Evolutionary conservation across 1,140 invertebrate genomes (phyloP), one percentile per base, ranked within the genome.

Genomic region (Sipha flava): DNA sequence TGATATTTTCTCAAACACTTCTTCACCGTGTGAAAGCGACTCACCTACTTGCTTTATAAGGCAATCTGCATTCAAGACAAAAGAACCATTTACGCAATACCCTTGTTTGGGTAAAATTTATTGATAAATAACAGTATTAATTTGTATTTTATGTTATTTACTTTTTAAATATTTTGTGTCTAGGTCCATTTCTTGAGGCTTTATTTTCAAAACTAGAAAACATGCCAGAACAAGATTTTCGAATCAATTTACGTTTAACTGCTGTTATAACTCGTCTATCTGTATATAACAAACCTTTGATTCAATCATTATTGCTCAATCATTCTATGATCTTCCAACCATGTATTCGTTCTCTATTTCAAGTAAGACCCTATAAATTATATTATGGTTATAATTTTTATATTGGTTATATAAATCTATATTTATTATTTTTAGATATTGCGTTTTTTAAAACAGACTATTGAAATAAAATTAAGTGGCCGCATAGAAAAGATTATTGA

Each of bases 241-340:
- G 93, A 81, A 90, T 94, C 2, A 98, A 97, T 87, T 89, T 98
- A 70, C 91, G 95, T 84, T 87, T 98, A 54, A 97, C 95, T 6
- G 93, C 93, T 0, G 87, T 98, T 10, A 89, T 99, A 21, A 92
- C 94, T 49, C 90, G 94, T 79, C 87, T 99, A 47, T 92, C 94
- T 4, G 90, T 92, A 54, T 96, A 95, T 86, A 93, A 95, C 0
- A 93, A 97, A 81, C 93, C 95, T 3, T 85, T 98, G 21, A 86
- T 98, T 10, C 89, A 93, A 66, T 94, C 95, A 0, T 92, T 97
- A 85, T 86, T 98, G 37, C 87, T 98, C 14, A 95, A 95, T 84
- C 91, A 94, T 81, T 92, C 91, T 79, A 90, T 96, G 72, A 91
- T 95, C 72, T 91, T 96, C 83, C 94, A 96, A 84, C 94, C 95